These are phyloP conservation scores for Mus minutoides DNA, from an alignment of 2,797 vertebrate species.

Conservation along the genomic window DNA sequence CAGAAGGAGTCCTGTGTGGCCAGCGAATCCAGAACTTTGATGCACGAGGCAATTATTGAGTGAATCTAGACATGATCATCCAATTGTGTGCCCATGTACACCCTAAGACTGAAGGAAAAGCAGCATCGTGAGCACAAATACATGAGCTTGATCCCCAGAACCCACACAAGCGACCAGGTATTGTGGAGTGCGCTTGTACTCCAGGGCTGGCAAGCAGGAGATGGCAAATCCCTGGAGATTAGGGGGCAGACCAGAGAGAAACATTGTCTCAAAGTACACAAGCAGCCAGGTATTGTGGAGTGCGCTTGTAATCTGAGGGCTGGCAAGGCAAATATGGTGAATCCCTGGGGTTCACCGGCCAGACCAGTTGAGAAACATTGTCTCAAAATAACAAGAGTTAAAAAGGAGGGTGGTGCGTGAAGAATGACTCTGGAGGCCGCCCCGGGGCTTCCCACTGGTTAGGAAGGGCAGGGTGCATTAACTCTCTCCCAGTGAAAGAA, in stretches of 20 bases:
- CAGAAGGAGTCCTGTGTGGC: not conserved
- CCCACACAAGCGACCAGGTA: not conserved
- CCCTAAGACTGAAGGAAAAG: not conserved
- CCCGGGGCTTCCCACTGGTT: not conserved
- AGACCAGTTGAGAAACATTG: too few species aligned
- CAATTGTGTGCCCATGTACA: not conserved
- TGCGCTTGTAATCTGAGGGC: not conserved
- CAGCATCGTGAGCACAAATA: not conserved
- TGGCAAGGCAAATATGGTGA: too few species aligned
- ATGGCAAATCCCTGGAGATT: not conserved
- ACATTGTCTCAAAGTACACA: not conserved
- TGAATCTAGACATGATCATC: not conserved
- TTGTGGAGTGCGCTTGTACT: not conserved
- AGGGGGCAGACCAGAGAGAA: not conserved
- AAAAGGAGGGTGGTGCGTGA: not conserved
- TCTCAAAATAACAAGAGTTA: not conserved
- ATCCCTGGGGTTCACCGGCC: not conserved
- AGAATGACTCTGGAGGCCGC: not conserved
- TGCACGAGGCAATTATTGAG: not conserved
- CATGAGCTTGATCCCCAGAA: not conserved
- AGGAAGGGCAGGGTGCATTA: too few species aligned
- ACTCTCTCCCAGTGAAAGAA: not conserved
- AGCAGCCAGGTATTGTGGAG: not conserved
- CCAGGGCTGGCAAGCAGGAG: not conserved
- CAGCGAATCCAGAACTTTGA: not conserved